Evolutionary conservation across 2,797 vertebrate genomes (phyloP).

Genomic region (Kryptopterus vitreolus): DNA sequence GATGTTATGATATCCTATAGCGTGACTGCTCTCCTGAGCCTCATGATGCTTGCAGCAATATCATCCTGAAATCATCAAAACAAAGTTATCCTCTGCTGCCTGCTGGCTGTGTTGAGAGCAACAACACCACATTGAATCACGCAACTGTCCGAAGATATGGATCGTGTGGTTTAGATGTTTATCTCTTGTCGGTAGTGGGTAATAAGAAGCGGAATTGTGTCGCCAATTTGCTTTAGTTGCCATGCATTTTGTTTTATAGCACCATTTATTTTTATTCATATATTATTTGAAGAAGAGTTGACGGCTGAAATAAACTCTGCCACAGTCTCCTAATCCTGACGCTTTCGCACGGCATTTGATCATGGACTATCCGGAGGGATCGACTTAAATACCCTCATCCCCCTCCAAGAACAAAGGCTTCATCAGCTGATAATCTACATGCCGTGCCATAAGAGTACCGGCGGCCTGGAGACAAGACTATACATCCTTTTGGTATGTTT

Average conservation of each 20-base stretch:
- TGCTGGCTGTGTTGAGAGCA: conserved; percentile 67
- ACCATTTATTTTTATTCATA: background rate
- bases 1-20: conserved; percentile 65
- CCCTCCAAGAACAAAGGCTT: conserved; percentile 71
- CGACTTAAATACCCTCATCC: conserved; percentile 77
- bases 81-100: conserved; percentile 68
- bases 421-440: conserved; percentile 71
- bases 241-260: background rate
- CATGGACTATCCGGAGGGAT: conserved; percentile 69
- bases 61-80: conserved; percentile 71
- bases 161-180: conserved; percentile 20
- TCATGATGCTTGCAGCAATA: conserved; percentile 65
- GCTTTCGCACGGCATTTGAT: conserved; percentile 8
- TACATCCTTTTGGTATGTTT: conserved; percentile 54
- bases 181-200: background rate
- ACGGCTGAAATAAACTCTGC: background rate
- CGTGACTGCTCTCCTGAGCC: conserved; percentile 63
- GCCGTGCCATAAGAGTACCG: conserved; percentile 67
- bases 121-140: conserved; percentile 71
- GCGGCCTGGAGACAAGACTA: conserved; percentile 40
- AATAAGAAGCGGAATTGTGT: background rate
- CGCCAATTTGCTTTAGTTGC: background rate
- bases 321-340: background rate
- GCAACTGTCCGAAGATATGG: conserved; percentile 55
- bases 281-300: background rate